Percentiles rank a stretch among this genome's conserved stretches.
These are phyloP conservation scores for Jacana jacana DNA, from an alignment of 2,113 vertebrate species.

Conservation along the genomic window DNA sequence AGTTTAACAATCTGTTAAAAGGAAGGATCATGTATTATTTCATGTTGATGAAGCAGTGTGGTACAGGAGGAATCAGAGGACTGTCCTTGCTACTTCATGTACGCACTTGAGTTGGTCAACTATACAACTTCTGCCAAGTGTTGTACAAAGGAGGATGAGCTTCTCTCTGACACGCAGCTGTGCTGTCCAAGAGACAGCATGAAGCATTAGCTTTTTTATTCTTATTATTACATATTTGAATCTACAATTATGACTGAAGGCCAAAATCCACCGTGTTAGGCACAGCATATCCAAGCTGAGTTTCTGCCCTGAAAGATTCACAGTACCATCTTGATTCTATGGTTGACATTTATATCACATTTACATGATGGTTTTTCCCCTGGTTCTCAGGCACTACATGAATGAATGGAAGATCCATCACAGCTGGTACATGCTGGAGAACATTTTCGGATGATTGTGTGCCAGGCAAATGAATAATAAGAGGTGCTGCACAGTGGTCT, in stretches of 20 bases:
- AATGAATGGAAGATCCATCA: not conserved
- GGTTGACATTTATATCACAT: not conserved
- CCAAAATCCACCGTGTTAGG: not conserved
- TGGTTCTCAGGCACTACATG: not conserved
- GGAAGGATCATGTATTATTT: not conserved
- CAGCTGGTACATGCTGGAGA: not conserved
- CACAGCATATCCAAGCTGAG: not conserved
- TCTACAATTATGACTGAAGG: not conserved
- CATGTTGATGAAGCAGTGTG: not conserved
- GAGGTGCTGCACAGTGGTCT: not conserved
- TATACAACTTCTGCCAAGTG: not conserved
- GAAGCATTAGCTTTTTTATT: not conserved
- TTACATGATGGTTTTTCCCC: not conserved
- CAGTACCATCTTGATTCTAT: not conserved
- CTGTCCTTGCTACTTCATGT: not conserved
- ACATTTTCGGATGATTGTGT: not conserved
- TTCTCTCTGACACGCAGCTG: not conserved
- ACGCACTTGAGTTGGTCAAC: fast-evolving
- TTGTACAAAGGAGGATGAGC: not conserved
- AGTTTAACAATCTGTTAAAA: not conserved
- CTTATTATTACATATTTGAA: not conserved
- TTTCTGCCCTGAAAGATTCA: not conserved
- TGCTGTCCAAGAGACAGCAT: not conserved
- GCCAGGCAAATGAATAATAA: not conserved
- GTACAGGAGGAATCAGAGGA: not conserved